phyloP scores from a whole-genome alignment of 2,113 vertebrate genomes.

The Oncorhynchus gorbuscha region DNA sequence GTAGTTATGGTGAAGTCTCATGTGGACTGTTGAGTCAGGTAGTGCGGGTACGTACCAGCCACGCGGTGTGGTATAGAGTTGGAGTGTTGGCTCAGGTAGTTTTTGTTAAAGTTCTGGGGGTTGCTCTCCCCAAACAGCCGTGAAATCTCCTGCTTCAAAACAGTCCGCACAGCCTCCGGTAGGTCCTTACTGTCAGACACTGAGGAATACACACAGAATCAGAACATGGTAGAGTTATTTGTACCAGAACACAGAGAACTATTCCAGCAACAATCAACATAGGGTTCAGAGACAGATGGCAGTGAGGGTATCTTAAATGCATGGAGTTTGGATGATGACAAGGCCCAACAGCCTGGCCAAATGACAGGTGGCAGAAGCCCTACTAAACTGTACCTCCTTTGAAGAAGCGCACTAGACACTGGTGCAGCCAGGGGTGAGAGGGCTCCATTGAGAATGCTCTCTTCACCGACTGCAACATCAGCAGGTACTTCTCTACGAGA shows the following conservation, averaged over 20 bases:
- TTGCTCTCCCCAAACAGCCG: slow-evolving; percentile 88
- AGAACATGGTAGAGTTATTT: no score
- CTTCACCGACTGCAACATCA: slow-evolving; percentile 91
- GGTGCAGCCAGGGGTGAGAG: slow-evolving; percentile 88
- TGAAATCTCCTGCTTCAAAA: slow-evolving; percentile 88
- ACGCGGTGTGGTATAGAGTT: slow-evolving; percentile 86
- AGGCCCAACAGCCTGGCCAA: no score
- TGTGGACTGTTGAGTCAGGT: no score
- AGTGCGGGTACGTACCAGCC: slow-evolving; percentile 75
- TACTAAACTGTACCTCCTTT: slow-evolving; percentile 74
- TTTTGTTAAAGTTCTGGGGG: slow-evolving; percentile 88
- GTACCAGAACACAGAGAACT: no score
- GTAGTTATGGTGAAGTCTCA: not conserved
- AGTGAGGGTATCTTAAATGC: no score
- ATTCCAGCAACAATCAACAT: no score
- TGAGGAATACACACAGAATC: slow-evolving; percentile 15
- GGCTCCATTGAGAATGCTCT: slow-evolving; percentile 85
- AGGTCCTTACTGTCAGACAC: slow-evolving; percentile 86
- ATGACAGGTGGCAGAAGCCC: not conserved
- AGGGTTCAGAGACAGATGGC: no score
- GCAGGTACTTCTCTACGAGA: slow-evolving; percentile 83
- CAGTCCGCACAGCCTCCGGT: slow-evolving; percentile 82
- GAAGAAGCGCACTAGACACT: slow-evolving; percentile 90
- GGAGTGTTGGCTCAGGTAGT: slow-evolving; percentile 86
- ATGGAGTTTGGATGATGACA: no score